Conservation (phyloP, 2,113 vertebrate genomes). For the Anolis carolinensis region DNA sequence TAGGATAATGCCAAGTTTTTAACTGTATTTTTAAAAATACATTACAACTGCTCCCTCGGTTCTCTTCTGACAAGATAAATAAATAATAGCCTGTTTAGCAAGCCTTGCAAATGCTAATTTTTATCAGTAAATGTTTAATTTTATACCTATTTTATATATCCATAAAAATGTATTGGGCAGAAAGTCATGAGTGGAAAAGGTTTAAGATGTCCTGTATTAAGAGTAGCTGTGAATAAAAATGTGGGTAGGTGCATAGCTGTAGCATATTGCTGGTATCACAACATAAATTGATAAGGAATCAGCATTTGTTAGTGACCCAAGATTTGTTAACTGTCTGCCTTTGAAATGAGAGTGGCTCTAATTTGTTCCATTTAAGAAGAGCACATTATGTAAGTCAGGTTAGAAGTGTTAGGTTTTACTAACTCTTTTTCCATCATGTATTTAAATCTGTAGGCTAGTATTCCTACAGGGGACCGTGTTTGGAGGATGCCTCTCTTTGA, state of each 20-base stretch:
- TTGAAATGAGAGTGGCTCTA: not conserved
- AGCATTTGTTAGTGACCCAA: not conserved
- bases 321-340: not conserved
- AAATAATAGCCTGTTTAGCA: too few species aligned
- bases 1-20: too few species aligned
- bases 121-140: too few species aligned
- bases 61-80: too few species aligned
- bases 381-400: not conserved
- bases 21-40: too few species aligned
- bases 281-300: not conserved
- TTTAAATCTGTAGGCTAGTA: slow-evolving; percentile 82
- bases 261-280: not conserved
- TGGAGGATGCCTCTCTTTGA: slow-evolving; percentile 99
- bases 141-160: too few species aligned
- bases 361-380: not conserved
- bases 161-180: too few species aligned
- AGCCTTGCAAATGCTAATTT: too few species aligned
- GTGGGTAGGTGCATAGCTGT: not conserved
- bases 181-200: too few species aligned
- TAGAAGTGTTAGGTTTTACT: not conserved
- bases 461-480: slow-evolving; percentile 93
- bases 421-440: not conserved
- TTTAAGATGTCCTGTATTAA: too few species aligned
- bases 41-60: too few species aligned
- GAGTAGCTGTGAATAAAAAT: not conserved